Conservation (phyloP, 2,888 invertebrate species). For the Crocallis elinguaria region DNA sequence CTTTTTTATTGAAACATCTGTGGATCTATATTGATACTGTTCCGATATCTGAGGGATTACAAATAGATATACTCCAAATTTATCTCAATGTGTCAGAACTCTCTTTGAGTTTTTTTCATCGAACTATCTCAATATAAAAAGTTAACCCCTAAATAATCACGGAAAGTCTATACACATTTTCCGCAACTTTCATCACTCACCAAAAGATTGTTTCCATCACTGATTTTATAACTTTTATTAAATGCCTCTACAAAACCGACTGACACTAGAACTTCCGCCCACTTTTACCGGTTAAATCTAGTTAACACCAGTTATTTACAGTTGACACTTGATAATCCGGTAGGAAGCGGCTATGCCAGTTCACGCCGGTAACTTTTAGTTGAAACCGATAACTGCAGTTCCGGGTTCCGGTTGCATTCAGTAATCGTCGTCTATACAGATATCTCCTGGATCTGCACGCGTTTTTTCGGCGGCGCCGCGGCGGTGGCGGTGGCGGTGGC, state of each 20-base stretch:
- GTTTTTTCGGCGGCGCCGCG: conserved; percentile 87
- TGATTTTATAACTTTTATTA: background rate
- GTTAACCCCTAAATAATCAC: background rate
- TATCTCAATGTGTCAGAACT: background rate
- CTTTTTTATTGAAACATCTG: background rate
- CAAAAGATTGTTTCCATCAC: background rate
- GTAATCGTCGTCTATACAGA: conserved; percentile 87
- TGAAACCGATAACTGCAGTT: background rate
- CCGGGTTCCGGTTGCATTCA: background rate
- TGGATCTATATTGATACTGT: background rate
- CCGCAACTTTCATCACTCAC: background rate
- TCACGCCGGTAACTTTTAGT: conserved; percentile 5
- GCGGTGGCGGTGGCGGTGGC: conserved; percentile 49
- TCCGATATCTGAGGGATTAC: background rate
- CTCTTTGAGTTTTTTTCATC: background rate
- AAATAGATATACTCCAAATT: background rate
- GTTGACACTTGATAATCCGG: conserved; percentile 2
- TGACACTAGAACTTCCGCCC: background rate
- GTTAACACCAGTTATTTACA: background rate
- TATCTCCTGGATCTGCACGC: conserved; percentile 92
- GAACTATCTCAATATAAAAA: background rate
- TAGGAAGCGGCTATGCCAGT: too few relatives aligned
- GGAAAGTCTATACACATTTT: background rate
- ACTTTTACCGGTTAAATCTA: background rate
- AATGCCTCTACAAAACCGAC: background rate